Percentiles rank a stretch among this genome's conserved stretches.
Evolutionary conservation across 1,140 invertebrate genomes (phyloP).

Genomic region (Drosophila pseudoobscura): DNA sequence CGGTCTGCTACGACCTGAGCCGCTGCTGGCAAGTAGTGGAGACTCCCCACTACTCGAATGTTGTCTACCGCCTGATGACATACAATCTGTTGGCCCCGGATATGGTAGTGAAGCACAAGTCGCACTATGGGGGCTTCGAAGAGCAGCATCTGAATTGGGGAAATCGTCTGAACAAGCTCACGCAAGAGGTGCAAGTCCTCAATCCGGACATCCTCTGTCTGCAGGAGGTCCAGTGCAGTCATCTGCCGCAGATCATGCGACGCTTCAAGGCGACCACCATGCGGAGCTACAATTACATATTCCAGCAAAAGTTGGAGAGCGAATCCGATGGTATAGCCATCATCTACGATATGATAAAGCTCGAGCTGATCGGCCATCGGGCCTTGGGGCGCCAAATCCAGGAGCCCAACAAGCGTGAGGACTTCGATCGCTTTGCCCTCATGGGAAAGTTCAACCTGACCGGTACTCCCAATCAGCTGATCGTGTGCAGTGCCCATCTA

Average conservation of each 20-base stretch:
- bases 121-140: slow-evolving; percentile 88
- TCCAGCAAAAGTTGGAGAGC: neutral
- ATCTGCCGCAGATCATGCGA: slow-evolving; percentile 84
- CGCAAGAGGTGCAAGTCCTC: slow-evolving; percentile 87
- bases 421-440: neutral
- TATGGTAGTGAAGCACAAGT: slow-evolving; percentile 88
- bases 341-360: neutral
- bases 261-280: slow-evolving; percentile 88
- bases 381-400: neutral
- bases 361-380: neutral
- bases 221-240: slow-evolving; percentile 89
- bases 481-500: neutral
- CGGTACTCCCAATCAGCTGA: neutral
- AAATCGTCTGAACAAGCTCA: slow-evolving; percentile 86
- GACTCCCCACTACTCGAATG: neutral
- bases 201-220: slow-evolving; percentile 88
- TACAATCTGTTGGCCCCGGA: slow-evolving; percentile 95
- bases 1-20: neutral
- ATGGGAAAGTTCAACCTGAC: neutral
- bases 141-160: slow-evolving; percentile 87
- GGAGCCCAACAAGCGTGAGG: neutral
- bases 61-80: slow-evolving; percentile 83
- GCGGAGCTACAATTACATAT: slow-evolving; percentile 84
- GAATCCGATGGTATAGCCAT: slow-evolving; percentile 3
- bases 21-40: neutral